Conservation (phyloP, 2,797 vertebrate genomes). For the Labroides dimidiatus region DNA sequence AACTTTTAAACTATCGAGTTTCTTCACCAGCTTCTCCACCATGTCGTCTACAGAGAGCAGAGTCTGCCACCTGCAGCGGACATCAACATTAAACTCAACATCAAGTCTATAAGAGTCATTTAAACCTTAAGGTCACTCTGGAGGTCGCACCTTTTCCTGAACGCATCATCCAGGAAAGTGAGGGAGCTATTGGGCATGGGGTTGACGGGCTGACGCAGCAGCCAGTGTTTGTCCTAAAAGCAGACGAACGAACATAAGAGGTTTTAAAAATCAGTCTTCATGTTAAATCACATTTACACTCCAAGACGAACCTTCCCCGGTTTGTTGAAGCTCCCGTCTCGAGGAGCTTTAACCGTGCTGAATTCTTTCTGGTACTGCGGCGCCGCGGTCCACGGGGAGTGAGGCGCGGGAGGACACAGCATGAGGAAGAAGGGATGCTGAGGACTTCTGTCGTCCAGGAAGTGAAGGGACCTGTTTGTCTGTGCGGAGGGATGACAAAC, state of each 20-base stretch:
- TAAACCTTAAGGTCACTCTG: no score
- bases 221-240: conserved; percentile 88
- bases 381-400: conserved; percentile 85
- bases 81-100: background rate
- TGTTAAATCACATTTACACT: rapidly evolving
- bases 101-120: no score
- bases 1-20: conserved; percentile 77
- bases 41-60: conserved; percentile 87
- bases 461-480: conserved; percentile 82
- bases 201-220: conserved; percentile 84
- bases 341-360: conserved; percentile 76
- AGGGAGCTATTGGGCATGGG: conserved; percentile 83
- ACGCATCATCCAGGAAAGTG: conserved; percentile 80
- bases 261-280: background rate
- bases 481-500: conserved; percentile 24
- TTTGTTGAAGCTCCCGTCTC: conserved; percentile 86
- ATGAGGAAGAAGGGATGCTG: conserved; percentile 85
- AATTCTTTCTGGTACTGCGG: conserved; percentile 82
- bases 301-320: conserved; percentile 73
- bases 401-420: conserved; percentile 83
- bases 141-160: conserved; percentile 75
- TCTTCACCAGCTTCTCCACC: conserved; percentile 84
- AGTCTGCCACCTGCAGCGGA: conserved; percentile 82
- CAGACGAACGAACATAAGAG: background rate
- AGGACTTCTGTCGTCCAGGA: conserved; percentile 78